Evolutionary conservation across 2,113 vertebrate species (phyloP).

Genomic region (Platycercus adscitus): DNA sequence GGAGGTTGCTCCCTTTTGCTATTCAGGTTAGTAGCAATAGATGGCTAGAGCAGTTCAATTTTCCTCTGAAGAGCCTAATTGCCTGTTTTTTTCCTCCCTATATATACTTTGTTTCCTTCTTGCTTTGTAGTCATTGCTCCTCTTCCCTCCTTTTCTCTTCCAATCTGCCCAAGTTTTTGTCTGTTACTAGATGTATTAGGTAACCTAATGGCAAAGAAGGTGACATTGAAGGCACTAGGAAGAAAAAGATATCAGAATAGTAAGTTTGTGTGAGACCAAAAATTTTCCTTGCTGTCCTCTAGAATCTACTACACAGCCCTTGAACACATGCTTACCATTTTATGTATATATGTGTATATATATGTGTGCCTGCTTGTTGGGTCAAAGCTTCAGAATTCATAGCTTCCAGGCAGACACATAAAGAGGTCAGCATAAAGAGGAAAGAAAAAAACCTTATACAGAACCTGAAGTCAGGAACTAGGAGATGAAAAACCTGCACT

Average conservation of each 20-base stretch:
- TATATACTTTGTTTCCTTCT: neutral
- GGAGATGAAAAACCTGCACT: neutral
- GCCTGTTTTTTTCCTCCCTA: neutral
- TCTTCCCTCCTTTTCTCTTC: neutral
- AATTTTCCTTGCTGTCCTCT: neutral
- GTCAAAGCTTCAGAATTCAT: neutral
- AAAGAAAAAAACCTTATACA: neutral
- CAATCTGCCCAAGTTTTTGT: neutral
- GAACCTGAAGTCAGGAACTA: neutral
- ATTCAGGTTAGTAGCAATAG: neutral
- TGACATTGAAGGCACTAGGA: neutral
- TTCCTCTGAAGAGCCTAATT: neutral
- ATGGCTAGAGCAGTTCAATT: neutral
- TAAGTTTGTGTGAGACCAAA: neutral
- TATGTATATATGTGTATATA: neutral
- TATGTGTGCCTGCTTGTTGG: neutral
- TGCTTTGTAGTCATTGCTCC: neutral
- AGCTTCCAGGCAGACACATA: neutral
- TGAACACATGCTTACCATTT: neutral
- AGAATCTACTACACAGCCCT: neutral
- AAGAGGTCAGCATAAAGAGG: neutral
- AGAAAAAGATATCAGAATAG: neutral
- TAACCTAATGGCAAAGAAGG: neutral
- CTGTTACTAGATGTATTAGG: neutral
- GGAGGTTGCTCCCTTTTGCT: neutral